Percentiles rank a stretch among this genome's conserved stretches.
phyloP scores from a whole-genome alignment of 2,113 vertebrate genomes.

The Mesoclemmys tuberculata region DNA sequence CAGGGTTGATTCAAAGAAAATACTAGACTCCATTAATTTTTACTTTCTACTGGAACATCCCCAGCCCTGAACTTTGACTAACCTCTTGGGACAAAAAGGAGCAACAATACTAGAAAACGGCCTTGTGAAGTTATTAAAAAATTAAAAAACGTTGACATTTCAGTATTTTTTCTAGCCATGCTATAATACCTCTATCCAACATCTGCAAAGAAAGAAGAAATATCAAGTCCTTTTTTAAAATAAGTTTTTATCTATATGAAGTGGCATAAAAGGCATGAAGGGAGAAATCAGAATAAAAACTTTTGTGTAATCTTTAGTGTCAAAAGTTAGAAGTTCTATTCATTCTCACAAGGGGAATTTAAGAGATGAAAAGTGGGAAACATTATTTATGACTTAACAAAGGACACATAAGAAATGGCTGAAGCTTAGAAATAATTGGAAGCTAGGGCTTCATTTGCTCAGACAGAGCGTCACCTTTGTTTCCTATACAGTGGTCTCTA shows the following conservation, averaged over 20 bases:
- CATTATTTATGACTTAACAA: slow-evolving; percentile 42
- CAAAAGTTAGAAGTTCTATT: slow-evolving; percentile 2
- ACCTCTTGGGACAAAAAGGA: neutral
- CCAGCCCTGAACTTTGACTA: neutral
- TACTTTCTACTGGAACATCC: neutral
- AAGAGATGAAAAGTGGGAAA: neutral
- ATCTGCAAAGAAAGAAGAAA: neutral
- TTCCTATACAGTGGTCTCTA: neutral
- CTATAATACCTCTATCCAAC: neutral
- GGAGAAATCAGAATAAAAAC: slow-evolving; percentile 15
- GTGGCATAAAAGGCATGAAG: neutral
- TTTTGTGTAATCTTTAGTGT: slow-evolving; percentile 15
- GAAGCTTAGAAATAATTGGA: slow-evolving; percentile 55
- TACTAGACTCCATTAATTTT: neutral
- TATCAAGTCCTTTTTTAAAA: neutral
- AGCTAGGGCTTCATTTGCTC: neutral
- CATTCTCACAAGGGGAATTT: slow-evolving; percentile 6
- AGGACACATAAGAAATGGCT: slow-evolving; percentile 10
- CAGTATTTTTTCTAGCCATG: neutral
- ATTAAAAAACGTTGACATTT: neutral
- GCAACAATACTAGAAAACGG: neutral
- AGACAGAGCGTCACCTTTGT: slow-evolving; percentile 19
- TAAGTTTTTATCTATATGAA: neutral
- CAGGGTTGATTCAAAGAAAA: neutral
- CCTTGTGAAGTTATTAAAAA: neutral